Evolutionary conservation across 2,888 invertebrate species (phyloP).

Genomic region (Platerodrilus igneus): DNA sequence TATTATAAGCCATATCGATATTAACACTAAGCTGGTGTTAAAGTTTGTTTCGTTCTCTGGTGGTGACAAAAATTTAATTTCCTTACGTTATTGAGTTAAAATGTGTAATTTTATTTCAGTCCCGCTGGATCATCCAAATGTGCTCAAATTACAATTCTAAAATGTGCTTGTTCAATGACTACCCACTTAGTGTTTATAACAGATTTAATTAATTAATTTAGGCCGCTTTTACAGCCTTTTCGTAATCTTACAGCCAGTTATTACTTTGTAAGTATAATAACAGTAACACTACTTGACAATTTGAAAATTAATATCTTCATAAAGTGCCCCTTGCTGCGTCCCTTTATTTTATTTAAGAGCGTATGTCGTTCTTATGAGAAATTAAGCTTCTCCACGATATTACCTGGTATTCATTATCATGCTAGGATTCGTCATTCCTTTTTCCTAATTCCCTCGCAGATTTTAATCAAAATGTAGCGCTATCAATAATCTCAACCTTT

Average conservation of each 20-base stretch:
- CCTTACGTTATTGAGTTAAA: too few species aligned
- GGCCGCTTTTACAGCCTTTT: constrained; percentile 45
- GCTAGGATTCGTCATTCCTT: too few species aligned
- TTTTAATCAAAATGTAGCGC: too few species aligned
- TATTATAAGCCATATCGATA: too few species aligned
- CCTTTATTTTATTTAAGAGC: constrained; percentile 40
- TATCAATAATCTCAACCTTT: too few species aligned
- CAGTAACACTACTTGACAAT: constrained; percentile 48
- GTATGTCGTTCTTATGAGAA: constrained; percentile 45
- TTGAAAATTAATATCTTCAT: constrained; percentile 50
- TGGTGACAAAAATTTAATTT: too few species aligned
- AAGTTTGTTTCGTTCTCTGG: too few species aligned
- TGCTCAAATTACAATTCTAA: constrained; percentile 32
- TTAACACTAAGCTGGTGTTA: not conserved
- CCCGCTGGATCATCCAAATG: constrained; percentile 21
- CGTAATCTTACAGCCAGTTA: constrained; percentile 47
- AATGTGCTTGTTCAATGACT: constrained; percentile 30
- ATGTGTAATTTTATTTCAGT: too few species aligned
- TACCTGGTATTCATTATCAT: too few species aligned
- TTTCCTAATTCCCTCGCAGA: too few species aligned
- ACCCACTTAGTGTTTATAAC: constrained; percentile 47
- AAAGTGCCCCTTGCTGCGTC: constrained; percentile 46
- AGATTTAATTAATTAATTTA: constrained; percentile 51
- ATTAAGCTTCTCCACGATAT: constrained; percentile 35
- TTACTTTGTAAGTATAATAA: constrained; percentile 49